These are phyloP conservation scores for Icerya purchasi DNA, from an alignment of 2,888 invertebrate species.

Conservation along the genomic window DNA sequence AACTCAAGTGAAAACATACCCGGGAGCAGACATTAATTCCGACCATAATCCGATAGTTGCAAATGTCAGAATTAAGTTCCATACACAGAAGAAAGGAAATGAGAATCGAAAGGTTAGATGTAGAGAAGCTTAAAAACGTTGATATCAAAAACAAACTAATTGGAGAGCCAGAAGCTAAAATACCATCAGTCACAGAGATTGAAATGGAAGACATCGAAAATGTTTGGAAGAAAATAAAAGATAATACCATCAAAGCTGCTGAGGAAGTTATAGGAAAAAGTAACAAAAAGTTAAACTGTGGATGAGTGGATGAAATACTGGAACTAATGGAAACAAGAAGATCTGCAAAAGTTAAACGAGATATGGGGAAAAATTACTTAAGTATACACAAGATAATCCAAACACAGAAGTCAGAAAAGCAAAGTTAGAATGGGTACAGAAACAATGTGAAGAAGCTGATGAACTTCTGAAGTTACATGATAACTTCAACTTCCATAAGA, in stretches of 20 bases:
- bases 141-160: background rate
- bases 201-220: background rate
- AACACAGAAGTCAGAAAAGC: background rate
- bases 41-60: background rate
- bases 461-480: background rate
- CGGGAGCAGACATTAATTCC: background rate
- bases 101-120: background rate
- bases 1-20: background rate
- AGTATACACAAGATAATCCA: background rate
- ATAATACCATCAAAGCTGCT: background rate
- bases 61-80: background rate
- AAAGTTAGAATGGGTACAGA: background rate
- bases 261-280: background rate
- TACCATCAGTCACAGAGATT: background rate
- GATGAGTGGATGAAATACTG: background rate
- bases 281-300: background rate
- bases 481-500: background rate
- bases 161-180: background rate
- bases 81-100: background rate
- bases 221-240: background rate
- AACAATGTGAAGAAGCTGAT: background rate
- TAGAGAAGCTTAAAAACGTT: background rate
- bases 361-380: background rate
- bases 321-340: background rate
- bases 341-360: background rate